Evolutionary conservation across 2,113 vertebrate species (phyloP).

Genomic region (Opisthocomus hoazin): DNA sequence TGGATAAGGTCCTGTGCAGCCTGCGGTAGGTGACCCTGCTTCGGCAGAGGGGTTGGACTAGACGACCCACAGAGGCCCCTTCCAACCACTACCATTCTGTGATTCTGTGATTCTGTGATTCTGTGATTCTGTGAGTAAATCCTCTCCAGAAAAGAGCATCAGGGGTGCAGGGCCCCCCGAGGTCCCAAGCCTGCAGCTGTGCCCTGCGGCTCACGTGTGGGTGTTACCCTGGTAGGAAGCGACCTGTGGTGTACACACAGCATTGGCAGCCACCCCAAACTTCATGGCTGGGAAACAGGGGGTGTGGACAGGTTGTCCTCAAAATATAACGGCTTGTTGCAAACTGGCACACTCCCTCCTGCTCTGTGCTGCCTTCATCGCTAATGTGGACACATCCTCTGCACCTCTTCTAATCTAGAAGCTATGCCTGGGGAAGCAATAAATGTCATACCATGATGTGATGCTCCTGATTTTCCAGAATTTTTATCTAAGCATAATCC

Average conservation of each 20-base stretch:
- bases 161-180: accelerated
- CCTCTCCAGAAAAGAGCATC: neutral
- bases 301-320: neutral
- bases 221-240: accelerated
- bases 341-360: neutral
- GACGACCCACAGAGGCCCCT: too few relatives aligned
- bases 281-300: neutral
- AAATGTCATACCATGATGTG: neutral
- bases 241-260: accelerated
- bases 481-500: neutral
- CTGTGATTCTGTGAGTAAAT: too few relatives aligned
- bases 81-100: too few relatives aligned
- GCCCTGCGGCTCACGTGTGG: neutral
- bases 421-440: neutral
- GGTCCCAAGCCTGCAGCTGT: neutral
- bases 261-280: neutral
- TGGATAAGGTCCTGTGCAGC: too few relatives aligned
- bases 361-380: accelerated
- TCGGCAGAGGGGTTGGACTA: too few relatives aligned
- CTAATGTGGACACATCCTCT: neutral
- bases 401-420: neutral
- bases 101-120: too few relatives aligned
- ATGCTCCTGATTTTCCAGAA: neutral
- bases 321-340: neutral
- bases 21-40: too few relatives aligned